Evolutionary conservation across 1,140 invertebrate species (phyloP).

Genomic region (Drosophila pachea): DNA sequence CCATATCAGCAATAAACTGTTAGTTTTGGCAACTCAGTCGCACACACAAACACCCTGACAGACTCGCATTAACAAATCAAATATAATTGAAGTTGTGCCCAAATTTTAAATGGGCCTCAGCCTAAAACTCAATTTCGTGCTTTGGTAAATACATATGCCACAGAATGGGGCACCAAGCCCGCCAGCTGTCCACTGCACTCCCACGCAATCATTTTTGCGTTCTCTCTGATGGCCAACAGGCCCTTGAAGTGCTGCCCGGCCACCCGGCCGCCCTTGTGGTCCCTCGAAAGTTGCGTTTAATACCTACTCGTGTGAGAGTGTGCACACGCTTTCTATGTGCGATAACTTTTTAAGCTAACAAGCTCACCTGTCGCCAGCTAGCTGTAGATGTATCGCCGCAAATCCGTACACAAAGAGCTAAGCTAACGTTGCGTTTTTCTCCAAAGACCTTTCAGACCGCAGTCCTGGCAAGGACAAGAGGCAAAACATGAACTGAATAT

Average conservation of each 20-base stretch:
- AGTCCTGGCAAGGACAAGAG: conserved; percentile 42
- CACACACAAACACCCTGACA: conserved; percentile 5
- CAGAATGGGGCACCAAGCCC: neutral
- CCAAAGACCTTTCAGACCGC: conserved; percentile 38
- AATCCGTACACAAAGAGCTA: conserved; percentile 71
- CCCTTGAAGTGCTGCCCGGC: conserved; percentile 31
- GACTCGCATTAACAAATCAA: conserved; percentile 23
- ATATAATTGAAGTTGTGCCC: conserved; percentile 40
- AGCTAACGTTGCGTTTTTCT: conserved; percentile 47
- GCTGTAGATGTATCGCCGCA: conserved; percentile 38
- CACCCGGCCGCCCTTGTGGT: conserved; percentile 49
- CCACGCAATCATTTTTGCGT: conserved; percentile 16
- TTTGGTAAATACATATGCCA: conserved; percentile 61
- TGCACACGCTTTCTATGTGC: conserved; percentile 25
- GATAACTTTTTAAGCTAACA: conserved; percentile 74
- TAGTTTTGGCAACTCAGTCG: conserved; percentile 47
- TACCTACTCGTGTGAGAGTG: conserved; percentile 11
- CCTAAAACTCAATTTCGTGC: conserved; percentile 57
- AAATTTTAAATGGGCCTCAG: conserved; percentile 39
- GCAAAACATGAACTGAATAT: conserved; percentile 1
- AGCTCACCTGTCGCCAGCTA: conserved; percentile 47
- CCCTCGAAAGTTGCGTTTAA: conserved; percentile 51
- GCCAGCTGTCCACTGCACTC: neutral
- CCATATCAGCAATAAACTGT: conserved; percentile 70
- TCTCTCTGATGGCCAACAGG: conserved; percentile 29